Conservation (phyloP, 2,113 vertebrate species). For the Mungos mungo region DNA sequence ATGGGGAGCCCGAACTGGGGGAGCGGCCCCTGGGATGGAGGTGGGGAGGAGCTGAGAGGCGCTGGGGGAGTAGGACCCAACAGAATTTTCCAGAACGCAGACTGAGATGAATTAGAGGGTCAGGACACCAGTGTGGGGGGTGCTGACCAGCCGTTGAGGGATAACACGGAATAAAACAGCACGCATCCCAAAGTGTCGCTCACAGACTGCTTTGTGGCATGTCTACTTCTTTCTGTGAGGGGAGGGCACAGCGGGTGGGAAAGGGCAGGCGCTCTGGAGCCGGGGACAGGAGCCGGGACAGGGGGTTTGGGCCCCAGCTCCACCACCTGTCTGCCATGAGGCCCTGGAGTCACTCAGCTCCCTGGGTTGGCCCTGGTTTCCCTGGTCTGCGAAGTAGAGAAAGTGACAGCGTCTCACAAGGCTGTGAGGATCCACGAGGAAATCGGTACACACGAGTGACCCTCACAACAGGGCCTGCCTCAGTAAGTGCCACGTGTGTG, state of each 20-base stretch:
- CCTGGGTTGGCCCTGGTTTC: not conserved
- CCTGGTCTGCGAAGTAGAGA: not conserved
- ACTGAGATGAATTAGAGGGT: not conserved
- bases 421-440: not conserved
- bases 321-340: not conserved
- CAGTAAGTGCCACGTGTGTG: too few species aligned
- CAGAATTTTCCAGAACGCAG: not conserved
- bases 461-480: not conserved
- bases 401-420: not conserved
- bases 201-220: not conserved
- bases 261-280: not conserved
- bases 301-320: not conserved
- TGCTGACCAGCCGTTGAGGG: not conserved
- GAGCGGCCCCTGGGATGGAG: not conserved
- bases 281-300: rapidly evolving
- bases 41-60: not conserved
- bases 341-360: not conserved
- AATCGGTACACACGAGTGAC: not conserved
- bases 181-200: not conserved
- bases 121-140: not conserved
- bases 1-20: not conserved
- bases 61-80: not conserved
- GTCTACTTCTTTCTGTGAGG: not conserved
- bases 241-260: rapidly evolving
- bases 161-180: not conserved